Base-by-base conservation (phyloP, 1,140 invertebrate genomes). In the Zaprionus inermis region DNA sequence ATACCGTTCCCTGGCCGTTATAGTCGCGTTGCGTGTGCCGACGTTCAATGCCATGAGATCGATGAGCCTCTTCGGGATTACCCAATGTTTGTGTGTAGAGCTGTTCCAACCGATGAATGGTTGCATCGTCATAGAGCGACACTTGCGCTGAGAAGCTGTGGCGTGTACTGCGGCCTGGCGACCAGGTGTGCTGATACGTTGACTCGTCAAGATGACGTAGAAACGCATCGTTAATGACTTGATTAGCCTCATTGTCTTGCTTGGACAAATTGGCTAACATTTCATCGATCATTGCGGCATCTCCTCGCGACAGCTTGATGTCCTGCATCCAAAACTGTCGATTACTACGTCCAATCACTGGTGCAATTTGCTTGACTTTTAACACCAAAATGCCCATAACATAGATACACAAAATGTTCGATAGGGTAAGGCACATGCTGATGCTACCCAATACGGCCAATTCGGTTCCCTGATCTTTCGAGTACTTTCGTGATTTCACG, bases 341-440 rank as follows among this genome's bases (percentile, higher is more conserved):
- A 76, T 94, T 93, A 20, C 92, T 91, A 18, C 81, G 76, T 0
- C 76, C 84, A 12, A 93, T 93, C 2, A 94, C 93, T 2, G 96
- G 96, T 30, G 95, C 95, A 9, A 96, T 95, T 93, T 96, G 95
- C 92, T 97, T 97, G 72, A 96, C 95, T 93, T 96, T 96, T 20
- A 96, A 93, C 46, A 96, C 94, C 20, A 95, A 69, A 24, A 96
- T 93, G 5, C 95, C 95, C 78, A 95, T 94, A 11, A 95, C 54
- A 78, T 96, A 94, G 63, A 97, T 96, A 79, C 95, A 95, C 14
- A 95, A 68, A 34, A 97, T 96, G 78, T 97, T 97, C 7, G 96
- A 92, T 0, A 96, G 81, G 0, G 96, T 96, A 0, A 97, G 86
- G 63, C 94, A 93, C 28, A 97, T 93, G 78, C 95, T 96, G 7